phyloP scores from a whole-genome alignment of 2,797 vertebrate species.

The Astyanax mexicanus region DNA sequence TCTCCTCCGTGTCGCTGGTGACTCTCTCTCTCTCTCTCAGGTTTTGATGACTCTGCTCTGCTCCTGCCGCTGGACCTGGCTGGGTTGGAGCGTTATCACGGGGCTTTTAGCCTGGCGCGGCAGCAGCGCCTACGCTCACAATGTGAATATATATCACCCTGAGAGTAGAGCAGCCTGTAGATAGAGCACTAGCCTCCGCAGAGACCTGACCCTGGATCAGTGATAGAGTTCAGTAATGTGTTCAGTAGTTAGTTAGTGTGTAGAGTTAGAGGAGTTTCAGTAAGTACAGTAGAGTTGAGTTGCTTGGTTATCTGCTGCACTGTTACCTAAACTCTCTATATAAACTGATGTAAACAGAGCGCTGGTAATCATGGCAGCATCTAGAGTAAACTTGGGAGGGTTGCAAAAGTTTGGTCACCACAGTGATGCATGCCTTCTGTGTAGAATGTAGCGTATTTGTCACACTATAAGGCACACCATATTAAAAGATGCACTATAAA shows the following conservation, averaged over 20 bases:
- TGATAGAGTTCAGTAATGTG: background rate
- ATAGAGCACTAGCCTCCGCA: slow-evolving; percentile 54
- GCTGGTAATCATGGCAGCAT: too few species aligned
- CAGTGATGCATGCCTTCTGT: too few species aligned
- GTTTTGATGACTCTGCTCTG: slow-evolving; percentile 94
- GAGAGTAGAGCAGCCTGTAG: slow-evolving; percentile 45
- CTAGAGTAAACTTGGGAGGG: background rate
- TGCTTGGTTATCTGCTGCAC: background rate
- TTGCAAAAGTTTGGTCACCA: background rate
- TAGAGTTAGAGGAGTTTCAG: background rate
- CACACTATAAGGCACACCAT: too few species aligned
- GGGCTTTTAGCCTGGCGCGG: slow-evolving; percentile 85
- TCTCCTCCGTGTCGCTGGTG: slow-evolving; percentile 71
- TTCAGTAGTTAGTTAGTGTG: background rate
- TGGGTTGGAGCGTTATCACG: slow-evolving; percentile 87
- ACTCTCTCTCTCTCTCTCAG: slow-evolving; percentile 81
- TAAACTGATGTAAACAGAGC: background rate
- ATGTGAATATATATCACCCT: slow-evolving; percentile 82
- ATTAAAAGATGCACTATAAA: too few species aligned
- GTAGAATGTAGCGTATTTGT: too few species aligned
- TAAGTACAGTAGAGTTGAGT: too few species aligned
- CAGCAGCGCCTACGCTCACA: slow-evolving; percentile 84
- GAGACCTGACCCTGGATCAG: slow-evolving; percentile 44
- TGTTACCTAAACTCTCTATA: background rate
- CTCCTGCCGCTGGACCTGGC: slow-evolving; percentile 92